Base-by-base conservation (phyloP, 2,113 vertebrate genomes). In the Haliaeetus leucogaster region DNA sequence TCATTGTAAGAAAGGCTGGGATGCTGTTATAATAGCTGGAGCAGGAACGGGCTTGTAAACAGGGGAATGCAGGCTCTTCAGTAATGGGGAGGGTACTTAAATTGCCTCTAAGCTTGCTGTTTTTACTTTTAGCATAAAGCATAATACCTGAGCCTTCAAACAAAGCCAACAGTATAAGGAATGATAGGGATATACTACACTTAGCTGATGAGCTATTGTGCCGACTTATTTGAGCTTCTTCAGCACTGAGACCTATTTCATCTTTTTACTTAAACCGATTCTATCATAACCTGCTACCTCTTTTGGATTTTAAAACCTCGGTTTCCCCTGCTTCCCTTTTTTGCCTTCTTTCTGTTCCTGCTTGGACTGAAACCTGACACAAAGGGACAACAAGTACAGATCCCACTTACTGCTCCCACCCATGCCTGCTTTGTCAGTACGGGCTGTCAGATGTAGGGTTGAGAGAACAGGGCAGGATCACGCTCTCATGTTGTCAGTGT, bases 191-290 rank as follows among this genome's bases (percentile, higher is more conserved):
- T 97, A 18, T 73, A 45, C 68, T 95, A 96, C 92, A 92, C 86
- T 96, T 97, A 95, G 95, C 96, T 98, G 93, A 94, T 96, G 89
- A 93, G 96, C 98, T 97, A 68, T 95, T 97, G 94, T 97, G 85
- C 90, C 96, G 93, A 84, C 67, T 94, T 83, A 87, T 70, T 92
- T 80, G 83, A 89, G 96, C 96, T 95, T 87, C 82, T 90, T 88
- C 86, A 96, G 79, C 87, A 48, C 85, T 90, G 94, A 91, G 91
- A 90, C 72, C 67, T 95, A 21, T 96, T 96, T 97, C 82, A 88
- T 40, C 58, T 96, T 98, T 98, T 95, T 87, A 77, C 93, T 93
- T 94, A 76, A 88, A 62, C 74, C 22, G 82, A 80, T 96, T 96
- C 82, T 95, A 1, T 96, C 96, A 86, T 89, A 79, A 80, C 76